A percentile compares a stretch with the other conserved stretches of the same genome.
phyloP scores from a whole-genome alignment of 2,113 vertebrate genomes.

The Dipodomys merriami region DNA sequence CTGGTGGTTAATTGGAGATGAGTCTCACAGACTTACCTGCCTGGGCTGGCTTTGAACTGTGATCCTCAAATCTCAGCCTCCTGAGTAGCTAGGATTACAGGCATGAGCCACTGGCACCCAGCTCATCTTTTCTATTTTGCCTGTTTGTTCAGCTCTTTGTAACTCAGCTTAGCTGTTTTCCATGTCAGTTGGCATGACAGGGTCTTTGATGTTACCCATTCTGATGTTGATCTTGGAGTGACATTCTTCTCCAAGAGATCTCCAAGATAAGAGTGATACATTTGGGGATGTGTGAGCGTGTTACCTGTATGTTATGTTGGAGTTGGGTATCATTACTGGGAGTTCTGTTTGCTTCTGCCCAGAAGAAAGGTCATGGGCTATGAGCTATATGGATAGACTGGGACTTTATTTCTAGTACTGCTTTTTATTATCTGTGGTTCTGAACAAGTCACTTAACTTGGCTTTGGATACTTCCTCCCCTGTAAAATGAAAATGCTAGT shows the following conservation, averaged over 20 bases:
- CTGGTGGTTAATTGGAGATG: too few species aligned
- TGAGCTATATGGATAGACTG: constrained; percentile 9
- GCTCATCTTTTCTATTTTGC: background rate
- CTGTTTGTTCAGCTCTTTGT: background rate
- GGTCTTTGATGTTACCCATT: background rate
- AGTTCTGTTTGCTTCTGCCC: constrained; percentile 45
- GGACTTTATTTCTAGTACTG: constrained; percentile 1
- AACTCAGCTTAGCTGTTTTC: background rate
- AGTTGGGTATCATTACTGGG: background rate
- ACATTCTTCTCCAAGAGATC: constrained; percentile 19
- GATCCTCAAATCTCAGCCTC: too few species aligned
- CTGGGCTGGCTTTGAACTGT: too few species aligned
- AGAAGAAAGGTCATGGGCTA: constrained; percentile 3
- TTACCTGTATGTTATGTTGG: background rate
- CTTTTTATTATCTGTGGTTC: constrained; percentile 49
- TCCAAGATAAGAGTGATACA: background rate
- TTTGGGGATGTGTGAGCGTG: background rate
- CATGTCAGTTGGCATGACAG: background rate
- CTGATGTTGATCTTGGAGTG: constrained; percentile 22
- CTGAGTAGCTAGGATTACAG: too few species aligned
- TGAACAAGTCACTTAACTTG: constrained; percentile 38
- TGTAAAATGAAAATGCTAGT: background rate
- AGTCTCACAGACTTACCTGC: too few species aligned
- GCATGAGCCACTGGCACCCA: too few species aligned
- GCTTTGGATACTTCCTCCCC: constrained; percentile 11